phyloP scores from a whole-genome alignment of 2,797 vertebrate species.

The Lepus townsendii region DNA sequence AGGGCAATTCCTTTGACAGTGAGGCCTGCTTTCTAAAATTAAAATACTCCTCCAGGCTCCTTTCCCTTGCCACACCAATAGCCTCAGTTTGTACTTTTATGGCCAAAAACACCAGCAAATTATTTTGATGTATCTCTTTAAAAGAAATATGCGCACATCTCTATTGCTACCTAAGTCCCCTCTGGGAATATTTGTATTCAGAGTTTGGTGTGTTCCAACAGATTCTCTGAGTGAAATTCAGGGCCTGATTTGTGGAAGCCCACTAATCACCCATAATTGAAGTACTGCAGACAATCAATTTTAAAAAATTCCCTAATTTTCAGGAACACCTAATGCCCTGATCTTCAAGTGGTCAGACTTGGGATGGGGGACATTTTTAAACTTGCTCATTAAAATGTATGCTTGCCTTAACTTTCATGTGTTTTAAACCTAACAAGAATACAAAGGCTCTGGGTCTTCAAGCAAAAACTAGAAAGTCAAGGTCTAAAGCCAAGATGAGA shows the following conservation, averaged over 20 bases:
- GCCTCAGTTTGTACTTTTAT: neutral
- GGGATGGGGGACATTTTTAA: neutral
- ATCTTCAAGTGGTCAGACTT: neutral
- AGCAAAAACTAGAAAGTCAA: neutral
- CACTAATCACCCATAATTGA: neutral
- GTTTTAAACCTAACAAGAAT: conserved; percentile 35
- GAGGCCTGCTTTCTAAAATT: conserved; percentile 77
- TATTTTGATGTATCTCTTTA: neutral
- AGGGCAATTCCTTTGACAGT: conserved; percentile 67
- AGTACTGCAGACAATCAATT: neutral
- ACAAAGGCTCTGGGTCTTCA: neutral
- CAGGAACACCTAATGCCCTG: neutral
- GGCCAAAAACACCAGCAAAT: neutral
- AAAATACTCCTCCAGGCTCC: conserved; percentile 59
- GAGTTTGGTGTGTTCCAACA: neutral
- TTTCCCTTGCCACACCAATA: conserved; percentile 39
- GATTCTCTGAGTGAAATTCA: neutral
- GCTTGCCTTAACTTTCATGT: neutral
- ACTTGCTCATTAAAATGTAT: neutral
- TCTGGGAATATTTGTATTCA: too few relatives aligned
- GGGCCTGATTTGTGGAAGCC: neutral
- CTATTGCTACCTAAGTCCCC: neutral
- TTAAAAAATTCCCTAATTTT: conserved; percentile 12
- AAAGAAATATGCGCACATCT: neutral
- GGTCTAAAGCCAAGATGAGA: neutral